phyloP scores from a whole-genome alignment of 2,113 vertebrate genomes.

The Rhinolophus ferrumequinum region DNA sequence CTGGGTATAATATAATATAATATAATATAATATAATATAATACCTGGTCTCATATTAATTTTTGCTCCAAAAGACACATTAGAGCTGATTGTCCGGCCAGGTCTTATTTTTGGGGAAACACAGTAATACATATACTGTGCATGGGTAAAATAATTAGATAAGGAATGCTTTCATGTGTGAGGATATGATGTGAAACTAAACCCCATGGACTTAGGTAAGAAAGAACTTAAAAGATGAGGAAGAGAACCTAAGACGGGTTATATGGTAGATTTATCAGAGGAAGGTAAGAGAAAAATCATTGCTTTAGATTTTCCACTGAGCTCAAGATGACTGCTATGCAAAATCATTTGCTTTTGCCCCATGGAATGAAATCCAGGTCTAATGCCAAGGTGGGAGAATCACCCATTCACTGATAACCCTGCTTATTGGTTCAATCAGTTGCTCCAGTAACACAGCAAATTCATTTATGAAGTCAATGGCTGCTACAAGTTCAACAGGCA shows the following conservation, averaged over 20 bases:
- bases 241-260: background rate
- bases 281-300: background rate
- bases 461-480: accelerated
- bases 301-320: background rate
- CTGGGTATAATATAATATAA: no score
- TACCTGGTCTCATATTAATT: no score
- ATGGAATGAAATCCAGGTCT: background rate
- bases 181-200: background rate
- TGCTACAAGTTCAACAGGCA: background rate
- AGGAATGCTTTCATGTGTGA: background rate
- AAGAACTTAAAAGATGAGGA: background rate
- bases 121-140: background rate
- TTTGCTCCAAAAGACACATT: no score
- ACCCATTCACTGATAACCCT: accelerated
- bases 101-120: no score
- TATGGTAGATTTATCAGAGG: background rate
- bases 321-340: background rate
- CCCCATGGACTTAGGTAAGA: background rate
- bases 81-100: no score
- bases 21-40: no score
- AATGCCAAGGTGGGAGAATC: background rate
- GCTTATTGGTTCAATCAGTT: background rate
- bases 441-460: background rate
- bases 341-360: background rate
- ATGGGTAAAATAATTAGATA: background rate